Percentiles rank a stretch among this genome's conserved stretches.
phyloP scores from a whole-genome alignment of 1,140 invertebrate species.

The Procambarus clarkii region DNA sequence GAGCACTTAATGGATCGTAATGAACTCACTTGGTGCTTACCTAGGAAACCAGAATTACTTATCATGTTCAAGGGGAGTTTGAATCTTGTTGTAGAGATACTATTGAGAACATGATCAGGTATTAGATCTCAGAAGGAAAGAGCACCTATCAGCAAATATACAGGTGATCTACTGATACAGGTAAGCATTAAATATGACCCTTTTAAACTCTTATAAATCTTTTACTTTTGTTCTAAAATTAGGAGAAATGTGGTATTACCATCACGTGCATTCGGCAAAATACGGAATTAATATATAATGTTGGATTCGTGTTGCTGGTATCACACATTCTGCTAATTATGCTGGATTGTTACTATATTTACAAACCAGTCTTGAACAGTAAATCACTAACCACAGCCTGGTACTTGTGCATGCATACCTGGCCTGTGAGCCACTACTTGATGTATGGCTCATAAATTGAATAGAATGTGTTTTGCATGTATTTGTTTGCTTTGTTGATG shows the following conservation, averaged over 20 bases:
- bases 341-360: neutral
- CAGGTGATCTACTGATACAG: constrained; percentile 35
- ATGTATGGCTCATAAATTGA: neutral
- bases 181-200: constrained; percentile 36
- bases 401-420: neutral
- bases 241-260: constrained; percentile 15
- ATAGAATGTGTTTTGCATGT: constrained; percentile 42
- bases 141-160: constrained; percentile 29
- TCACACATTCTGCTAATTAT: neutral
- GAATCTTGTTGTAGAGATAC: neutral
- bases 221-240: neutral
- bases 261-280: neutral
- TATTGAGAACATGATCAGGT: neutral
- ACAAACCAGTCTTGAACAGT: constrained; percentile 13
- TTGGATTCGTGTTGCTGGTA: neutral
- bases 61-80: neutral
- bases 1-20: no score
- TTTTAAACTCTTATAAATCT: constrained; percentile 34
- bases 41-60: neutral
- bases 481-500: no score
- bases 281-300: neutral
- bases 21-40: neutral
- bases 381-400: constrained; percentile 27
- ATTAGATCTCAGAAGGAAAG: constrained; percentile 27
- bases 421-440: neutral